Evolutionary conservation across 2,888 invertebrate species (phyloP), one percentile per base, ranked within the genome.

Genomic region (Stegophylla sp.): DNA sequence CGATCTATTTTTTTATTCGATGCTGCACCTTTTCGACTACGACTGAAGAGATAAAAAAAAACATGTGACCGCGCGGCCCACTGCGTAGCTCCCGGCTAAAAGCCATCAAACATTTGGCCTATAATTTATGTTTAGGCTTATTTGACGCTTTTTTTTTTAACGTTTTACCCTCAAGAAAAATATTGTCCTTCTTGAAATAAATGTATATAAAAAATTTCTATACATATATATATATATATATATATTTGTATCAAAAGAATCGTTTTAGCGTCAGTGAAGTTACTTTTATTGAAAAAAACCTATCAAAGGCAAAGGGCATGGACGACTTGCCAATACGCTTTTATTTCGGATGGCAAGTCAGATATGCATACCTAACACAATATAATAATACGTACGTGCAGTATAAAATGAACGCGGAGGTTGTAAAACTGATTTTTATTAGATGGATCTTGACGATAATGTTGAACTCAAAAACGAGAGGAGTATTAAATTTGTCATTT

Each of bases 401-500:
- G 34, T 20, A 63, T 75, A 75, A 75, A 75, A 63, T 48, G 63
- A 28, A 51, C 34, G 51, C 23, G 34, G 51, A 51, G 74, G 74
- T 26, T 75, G 74, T 75, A 75, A 75, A 75, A 75, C 43, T 26
- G 34, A 64, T 75, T 75, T 76, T 76, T 76, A 76, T 76, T 76
- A 28, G 66, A 66, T 56, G 66, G 76, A 67, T 76, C 66, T 67
- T 41, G 66, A 67, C 43, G 76, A 75, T 75, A 63, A 51, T 64
- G n/a, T 20, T 3, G 3, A 28, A 45, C 63, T 75, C 43, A 26
- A 66, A 76, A 76, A 76, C 76, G 76, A 76, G 53, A 67, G 66
- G 53, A 67, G 66, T 56, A 76, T 76, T 66, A 76, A 76, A 76
- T 76, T 76, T 67, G 76, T 76, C 76, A 76, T 76, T 76, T 76